Percentiles rank a stretch among this genome's conserved stretches.
phyloP scores from a whole-genome alignment of 2,113 vertebrate species.

The Setophaga petechia region DNA sequence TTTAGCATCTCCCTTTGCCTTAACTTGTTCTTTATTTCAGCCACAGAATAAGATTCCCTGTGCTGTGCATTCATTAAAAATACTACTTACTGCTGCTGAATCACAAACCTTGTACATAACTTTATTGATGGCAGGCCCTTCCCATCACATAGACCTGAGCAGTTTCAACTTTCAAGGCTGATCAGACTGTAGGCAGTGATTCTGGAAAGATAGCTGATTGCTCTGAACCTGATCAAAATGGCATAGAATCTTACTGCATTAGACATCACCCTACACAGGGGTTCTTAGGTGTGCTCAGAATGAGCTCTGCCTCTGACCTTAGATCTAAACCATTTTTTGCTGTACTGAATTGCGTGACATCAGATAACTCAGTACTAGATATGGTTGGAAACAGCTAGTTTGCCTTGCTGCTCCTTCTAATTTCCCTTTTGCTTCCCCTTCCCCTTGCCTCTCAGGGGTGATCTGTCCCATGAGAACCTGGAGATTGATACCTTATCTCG shows the following conservation, averaged over 20 bases:
- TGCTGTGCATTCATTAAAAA: not conserved
- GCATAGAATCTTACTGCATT: not conserved
- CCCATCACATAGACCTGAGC: not conserved
- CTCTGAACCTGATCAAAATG: not conserved
- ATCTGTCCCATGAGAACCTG: slow-evolving; percentile 22
- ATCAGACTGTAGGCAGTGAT: not conserved
- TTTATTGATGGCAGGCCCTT: not conserved
- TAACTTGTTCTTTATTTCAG: slow-evolving; percentile 33
- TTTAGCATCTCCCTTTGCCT: not conserved
- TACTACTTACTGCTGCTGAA: not conserved
- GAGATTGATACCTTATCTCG: slow-evolving; percentile 22
- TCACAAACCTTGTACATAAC: not conserved
- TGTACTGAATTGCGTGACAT: not conserved
- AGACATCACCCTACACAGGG: not conserved
- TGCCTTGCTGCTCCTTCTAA: not conserved
- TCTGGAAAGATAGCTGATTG: not conserved
- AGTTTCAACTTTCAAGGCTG: not conserved
- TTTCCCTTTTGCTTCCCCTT: slow-evolving; percentile 23
- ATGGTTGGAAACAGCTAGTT: not conserved
- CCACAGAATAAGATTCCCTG: not conserved
- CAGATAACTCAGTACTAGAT: not conserved
- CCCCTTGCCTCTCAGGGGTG: not conserved
- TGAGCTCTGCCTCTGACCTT: not conserved
- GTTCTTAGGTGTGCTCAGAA: not conserved
- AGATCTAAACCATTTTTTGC: not conserved